A percentile compares a stretch with the other conserved stretches of the same genome.
phyloP scores from a whole-genome alignment of 2,797 vertebrate genomes.

The Trichosurus vulpecula region DNA sequence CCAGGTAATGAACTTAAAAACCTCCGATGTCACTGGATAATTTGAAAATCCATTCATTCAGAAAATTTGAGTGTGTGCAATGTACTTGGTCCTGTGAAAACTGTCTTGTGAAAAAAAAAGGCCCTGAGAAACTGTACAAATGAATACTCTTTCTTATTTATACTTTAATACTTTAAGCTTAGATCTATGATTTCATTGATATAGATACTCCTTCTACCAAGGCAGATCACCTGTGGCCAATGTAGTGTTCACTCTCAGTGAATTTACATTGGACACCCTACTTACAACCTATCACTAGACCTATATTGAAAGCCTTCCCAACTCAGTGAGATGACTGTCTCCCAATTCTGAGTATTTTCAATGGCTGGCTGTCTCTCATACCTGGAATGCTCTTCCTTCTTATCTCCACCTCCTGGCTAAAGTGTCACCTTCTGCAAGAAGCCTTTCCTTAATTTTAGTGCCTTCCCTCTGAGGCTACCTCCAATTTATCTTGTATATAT shows the following conservation, averaged over 20 bases:
- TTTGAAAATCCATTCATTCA: not conserved
- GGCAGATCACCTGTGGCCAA: not conserved
- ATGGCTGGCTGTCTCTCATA: not conserved
- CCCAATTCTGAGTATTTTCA: not conserved
- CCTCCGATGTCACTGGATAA: not conserved
- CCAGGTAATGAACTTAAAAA: not conserved
- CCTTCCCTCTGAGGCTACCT: not conserved
- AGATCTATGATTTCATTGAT: not conserved
- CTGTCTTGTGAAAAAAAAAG: not conserved
- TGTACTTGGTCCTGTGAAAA: not conserved
- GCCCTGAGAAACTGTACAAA: not conserved
- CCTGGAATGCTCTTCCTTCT: not conserved
- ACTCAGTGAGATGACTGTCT: not conserved
- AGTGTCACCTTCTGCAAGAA: not conserved
- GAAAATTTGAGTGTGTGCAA: not conserved
- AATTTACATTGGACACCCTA: not conserved
- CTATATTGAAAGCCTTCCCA: not conserved
- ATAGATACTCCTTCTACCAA: not conserved
- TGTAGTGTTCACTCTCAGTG: not conserved
- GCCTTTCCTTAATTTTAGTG: not conserved
- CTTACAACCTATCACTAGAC: not conserved
- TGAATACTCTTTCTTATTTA: not conserved
- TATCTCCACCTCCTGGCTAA: not conserved
- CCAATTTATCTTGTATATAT: not conserved
- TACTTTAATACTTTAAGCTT: not conserved